Percentiles rank a stretch among this genome's conserved stretches.
phyloP scores from a whole-genome alignment of 2,113 vertebrate genomes.

The Orycteropus afer region DNA sequence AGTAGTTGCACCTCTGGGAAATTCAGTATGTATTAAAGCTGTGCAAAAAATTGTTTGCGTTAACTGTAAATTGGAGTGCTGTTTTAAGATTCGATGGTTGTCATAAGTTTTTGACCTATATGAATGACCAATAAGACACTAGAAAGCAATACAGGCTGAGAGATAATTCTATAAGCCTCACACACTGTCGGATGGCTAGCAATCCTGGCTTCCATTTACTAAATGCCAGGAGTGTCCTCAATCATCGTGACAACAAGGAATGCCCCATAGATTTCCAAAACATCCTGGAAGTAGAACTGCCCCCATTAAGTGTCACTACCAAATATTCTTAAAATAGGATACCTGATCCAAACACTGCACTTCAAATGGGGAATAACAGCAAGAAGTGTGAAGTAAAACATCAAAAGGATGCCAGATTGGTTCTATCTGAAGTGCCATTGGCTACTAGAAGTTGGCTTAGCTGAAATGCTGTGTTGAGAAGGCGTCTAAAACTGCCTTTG shows the following conservation, averaged over 20 bases:
- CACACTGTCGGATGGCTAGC: neutral
- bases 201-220: neutral
- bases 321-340: neutral
- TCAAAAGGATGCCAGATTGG: neutral
- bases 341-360: neutral
- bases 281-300: neutral
- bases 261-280: neutral
- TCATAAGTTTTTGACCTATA: neutral
- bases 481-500: neutral
- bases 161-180: neutral
- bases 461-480: neutral
- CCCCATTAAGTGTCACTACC: neutral
- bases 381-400: neutral
- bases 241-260: neutral
- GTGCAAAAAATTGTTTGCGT: neutral
- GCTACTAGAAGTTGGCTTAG: neutral
- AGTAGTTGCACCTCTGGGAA: neutral
- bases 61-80: neutral
- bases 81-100: neutral
- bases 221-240: neutral
- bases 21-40: neutral
- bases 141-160: neutral
- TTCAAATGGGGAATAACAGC: neutral
- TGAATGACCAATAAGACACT: neutral
- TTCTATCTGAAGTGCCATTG: neutral